Evolutionary conservation across 2,888 invertebrate species (phyloP).

Genomic region (Agrotis puta): DNA sequence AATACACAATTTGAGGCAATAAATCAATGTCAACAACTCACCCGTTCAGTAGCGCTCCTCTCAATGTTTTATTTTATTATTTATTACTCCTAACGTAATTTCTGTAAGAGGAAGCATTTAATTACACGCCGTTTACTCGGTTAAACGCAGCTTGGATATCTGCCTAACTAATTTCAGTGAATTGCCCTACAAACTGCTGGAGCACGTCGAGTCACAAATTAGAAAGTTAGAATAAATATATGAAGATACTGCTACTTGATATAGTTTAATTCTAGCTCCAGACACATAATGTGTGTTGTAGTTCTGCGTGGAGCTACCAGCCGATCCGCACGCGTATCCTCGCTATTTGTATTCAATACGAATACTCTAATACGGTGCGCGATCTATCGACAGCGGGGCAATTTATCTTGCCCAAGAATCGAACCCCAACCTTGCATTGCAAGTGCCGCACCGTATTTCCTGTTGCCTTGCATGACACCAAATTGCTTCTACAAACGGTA

Average conservation of each 20-base stretch:
- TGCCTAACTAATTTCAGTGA: conserved; percentile 56
- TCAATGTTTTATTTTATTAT: conserved; percentile 84
- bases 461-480: conserved; percentile 84
- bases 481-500: conserved; percentile 86
- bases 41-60: conserved; percentile 78
- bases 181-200: conserved; percentile 48
- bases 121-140: conserved; percentile 75
- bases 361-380: conserved; percentile 85
- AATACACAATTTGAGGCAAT: conserved; percentile 90
- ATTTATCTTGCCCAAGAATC: conserved; percentile 85
- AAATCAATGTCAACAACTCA: conserved; percentile 84
- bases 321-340: conserved; percentile 66
- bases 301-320: conserved; percentile 9
- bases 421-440: conserved; percentile 82
- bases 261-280: conserved; percentile 30
- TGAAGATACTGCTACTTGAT: conserved; percentile 34
- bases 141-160: conserved; percentile 63
- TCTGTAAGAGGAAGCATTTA: conserved; percentile 79
- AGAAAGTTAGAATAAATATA: conserved; percentile 57
- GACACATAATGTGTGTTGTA: conserved; percentile 16
- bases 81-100: conserved; percentile 84
- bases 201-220: conserved; percentile 41
- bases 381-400: conserved; percentile 82
- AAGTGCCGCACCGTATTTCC: conserved; percentile 83
- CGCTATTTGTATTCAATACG: conserved; percentile 87